phyloP scores from a whole-genome alignment of 2,113 vertebrate species.

The Myotis brandtii region DNA sequence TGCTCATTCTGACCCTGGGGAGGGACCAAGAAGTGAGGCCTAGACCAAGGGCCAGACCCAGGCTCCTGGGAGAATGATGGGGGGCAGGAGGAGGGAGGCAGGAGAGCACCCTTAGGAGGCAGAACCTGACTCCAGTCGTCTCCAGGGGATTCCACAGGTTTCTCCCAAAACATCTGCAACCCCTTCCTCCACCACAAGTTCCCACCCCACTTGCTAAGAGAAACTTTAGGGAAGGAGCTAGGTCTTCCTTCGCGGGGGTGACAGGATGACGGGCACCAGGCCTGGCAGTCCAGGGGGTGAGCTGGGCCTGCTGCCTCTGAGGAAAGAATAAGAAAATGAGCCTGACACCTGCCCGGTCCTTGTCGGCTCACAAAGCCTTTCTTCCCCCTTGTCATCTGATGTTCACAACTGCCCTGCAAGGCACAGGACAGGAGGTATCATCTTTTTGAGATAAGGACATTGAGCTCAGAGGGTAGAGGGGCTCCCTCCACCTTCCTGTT shows the following conservation, averaged over 20 bases:
- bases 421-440: neutral
- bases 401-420: neutral
- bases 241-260: neutral
- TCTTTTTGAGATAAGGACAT: neutral
- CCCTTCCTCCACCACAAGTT: neutral
- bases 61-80: neutral
- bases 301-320: neutral
- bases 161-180: neutral
- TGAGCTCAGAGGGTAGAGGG: neutral
- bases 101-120: neutral
- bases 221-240: neutral
- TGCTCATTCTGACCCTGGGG: conserved; percentile 96
- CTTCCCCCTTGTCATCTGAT: neutral
- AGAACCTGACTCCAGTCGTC: neutral
- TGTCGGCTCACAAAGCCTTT: neutral
- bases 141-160: neutral
- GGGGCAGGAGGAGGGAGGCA: neutral
- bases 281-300: neutral
- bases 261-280: neutral
- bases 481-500: neutral
- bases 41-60: neutral
- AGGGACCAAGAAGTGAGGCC: conserved; percentile 10
- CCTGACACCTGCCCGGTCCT: neutral
- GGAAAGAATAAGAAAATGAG: neutral
- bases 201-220: neutral